phyloP scores from a whole-genome alignment of 2,888 invertebrate genomes.

The Orthosia gothica region DNA sequence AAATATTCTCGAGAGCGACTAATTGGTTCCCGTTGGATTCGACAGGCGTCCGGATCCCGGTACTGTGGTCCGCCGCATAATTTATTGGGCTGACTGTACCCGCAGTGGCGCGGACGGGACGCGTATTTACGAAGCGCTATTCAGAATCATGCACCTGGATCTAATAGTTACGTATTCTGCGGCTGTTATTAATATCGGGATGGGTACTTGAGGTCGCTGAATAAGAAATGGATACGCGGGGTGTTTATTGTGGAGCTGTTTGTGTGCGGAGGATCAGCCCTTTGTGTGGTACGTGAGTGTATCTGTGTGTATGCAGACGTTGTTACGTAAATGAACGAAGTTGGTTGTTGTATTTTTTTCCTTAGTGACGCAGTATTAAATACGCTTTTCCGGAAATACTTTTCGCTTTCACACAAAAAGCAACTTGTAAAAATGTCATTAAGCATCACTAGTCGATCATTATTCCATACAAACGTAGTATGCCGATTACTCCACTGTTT shows the following conservation, averaged over 20 bases:
- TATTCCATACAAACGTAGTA: no score
- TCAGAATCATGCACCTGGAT: slow-evolving; percentile 69
- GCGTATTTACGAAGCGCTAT: slow-evolving; percentile 75
- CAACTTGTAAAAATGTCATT: slow-evolving; percentile 3
- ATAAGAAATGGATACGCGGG: slow-evolving; percentile 60
- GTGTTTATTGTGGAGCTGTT: slow-evolving; percentile 55
- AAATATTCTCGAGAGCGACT: slow-evolving; percentile 89
- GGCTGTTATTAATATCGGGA: slow-evolving; percentile 65
- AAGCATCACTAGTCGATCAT: no score
- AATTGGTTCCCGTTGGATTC: slow-evolving; percentile 90
- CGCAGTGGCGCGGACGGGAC: slow-evolving; percentile 74
- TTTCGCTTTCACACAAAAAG: background rate
- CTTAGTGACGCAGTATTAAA: slow-evolving; percentile 23
- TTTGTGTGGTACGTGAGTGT: slow-evolving; percentile 25
- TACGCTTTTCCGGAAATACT: background rate
- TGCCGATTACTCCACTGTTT: no score
- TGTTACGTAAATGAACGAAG: slow-evolving; percentile 26
- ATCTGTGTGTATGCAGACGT: slow-evolving; percentile 16
- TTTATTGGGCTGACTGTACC: slow-evolving; percentile 85
- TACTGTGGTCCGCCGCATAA: slow-evolving; percentile 86
- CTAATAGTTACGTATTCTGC: slow-evolving; percentile 68
- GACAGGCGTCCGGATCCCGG: slow-evolving; percentile 84
- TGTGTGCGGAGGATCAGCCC: slow-evolving; percentile 41
- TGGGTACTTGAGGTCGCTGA: slow-evolving; percentile 60
- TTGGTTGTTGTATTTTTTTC: slow-evolving; percentile 26